A percentile compares a stretch with the other conserved stretches of the same genome.
These are phyloP conservation scores for Choristoneura fumiferana DNA, from an alignment of 1,140 invertebrate genomes.

Conservation along the genomic window DNA sequence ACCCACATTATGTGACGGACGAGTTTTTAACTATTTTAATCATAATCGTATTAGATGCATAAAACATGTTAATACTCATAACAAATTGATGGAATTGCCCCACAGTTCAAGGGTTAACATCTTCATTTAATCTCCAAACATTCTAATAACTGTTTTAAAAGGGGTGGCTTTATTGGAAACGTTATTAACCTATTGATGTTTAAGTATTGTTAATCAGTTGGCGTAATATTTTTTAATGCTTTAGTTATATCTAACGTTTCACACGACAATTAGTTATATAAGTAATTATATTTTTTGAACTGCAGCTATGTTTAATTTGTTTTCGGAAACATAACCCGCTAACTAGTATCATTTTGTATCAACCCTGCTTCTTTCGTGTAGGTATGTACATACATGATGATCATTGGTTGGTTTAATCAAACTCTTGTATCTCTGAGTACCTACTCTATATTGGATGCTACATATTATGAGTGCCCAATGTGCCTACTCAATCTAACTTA, in stretches of 20 bases:
- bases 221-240: conserved; percentile 37
- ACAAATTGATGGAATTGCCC: conserved; percentile 56
- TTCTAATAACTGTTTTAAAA: conserved; percentile 55
- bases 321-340: no score
- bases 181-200: conserved; percentile 28
- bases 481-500: conserved; percentile 50
- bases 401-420: conserved; percentile 9
- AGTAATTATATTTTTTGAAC: no score
- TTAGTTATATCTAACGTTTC: conserved; percentile 34
- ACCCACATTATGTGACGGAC: conserved; percentile 4
- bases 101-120: conserved; percentile 68
- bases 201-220: conserved; percentile 35
- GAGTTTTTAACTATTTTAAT: not conserved
- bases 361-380: no score
- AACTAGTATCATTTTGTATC: no score
- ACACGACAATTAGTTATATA: conserved; percentile 35
- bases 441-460: not conserved
- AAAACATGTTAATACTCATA: conserved; percentile 23
- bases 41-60: conserved; percentile 11
- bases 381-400: not conserved
- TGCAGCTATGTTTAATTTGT: no score
- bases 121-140: conserved; percentile 42
- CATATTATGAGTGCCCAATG: conserved; percentile 21
- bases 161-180: conserved; percentile 29
- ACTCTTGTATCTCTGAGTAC: conserved; percentile 1